Percentiles rank a stretch among this genome's conserved stretches.
Evolutionary conservation across 23 tunicate genomes (phyloP).

Genomic region (Clavelina lepadiformis): DNA sequence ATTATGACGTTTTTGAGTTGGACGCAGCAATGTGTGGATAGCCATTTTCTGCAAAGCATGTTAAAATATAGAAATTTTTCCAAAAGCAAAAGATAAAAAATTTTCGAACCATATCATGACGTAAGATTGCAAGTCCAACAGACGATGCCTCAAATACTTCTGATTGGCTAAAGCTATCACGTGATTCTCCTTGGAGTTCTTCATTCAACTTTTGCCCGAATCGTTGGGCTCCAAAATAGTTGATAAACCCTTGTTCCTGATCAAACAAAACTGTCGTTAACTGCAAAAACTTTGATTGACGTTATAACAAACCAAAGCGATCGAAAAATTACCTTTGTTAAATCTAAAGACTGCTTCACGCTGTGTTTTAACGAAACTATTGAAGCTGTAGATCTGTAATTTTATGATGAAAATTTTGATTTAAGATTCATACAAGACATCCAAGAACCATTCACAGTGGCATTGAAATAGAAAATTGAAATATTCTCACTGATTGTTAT

Average conservation of each 20-base stretch:
- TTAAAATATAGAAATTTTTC: not conserved
- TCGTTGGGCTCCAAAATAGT: slow-evolving; percentile 68
- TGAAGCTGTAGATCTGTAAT: too few relatives aligned
- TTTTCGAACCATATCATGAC: slow-evolving; percentile 14
- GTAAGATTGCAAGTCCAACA: slow-evolving; percentile 48
- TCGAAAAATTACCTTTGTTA: not conserved
- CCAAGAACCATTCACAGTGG: too few relatives aligned
- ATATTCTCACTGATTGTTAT: slow-evolving; percentile 3
- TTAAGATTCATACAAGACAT: too few relatives aligned
- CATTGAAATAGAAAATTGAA: too few relatives aligned
- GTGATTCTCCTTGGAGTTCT: not conserved
- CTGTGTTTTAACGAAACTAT: not conserved
- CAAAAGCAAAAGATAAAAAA: not conserved
- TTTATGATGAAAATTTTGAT: too few relatives aligned
- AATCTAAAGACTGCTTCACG: not conserved
- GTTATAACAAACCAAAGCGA: not conserved
- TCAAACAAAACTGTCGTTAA: not conserved
- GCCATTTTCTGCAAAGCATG: not conserved
- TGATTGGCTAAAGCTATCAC: not conserved
- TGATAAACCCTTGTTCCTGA: slow-evolving; percentile 57
- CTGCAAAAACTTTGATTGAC: not conserved
- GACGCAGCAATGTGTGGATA: not conserved
- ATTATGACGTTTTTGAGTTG: not conserved
- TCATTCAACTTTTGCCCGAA: slow-evolving; percentile 27
- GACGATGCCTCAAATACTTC: slow-evolving; percentile 36